These are phyloP conservation scores for Bradypodion ventrale DNA, from an alignment of 2,797 vertebrate species.

Conservation along the genomic window DNA sequence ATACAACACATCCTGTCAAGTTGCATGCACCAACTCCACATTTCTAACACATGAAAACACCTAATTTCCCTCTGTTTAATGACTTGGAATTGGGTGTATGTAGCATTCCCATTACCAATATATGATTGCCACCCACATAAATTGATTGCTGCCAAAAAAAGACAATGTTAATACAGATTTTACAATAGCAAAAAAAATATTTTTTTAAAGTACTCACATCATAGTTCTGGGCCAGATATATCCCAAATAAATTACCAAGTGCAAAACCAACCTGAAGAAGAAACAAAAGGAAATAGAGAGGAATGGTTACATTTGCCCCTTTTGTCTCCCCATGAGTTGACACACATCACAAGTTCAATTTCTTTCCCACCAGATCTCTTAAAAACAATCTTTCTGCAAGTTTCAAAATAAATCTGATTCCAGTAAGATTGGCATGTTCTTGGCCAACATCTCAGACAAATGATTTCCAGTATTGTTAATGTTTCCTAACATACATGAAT, in stretches of 20 bases:
- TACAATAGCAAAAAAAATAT: not conserved
- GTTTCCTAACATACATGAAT: not conserved
- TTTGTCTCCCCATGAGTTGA: not conserved
- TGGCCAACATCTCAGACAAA: not conserved
- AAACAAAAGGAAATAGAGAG: slow-evolving; percentile 19
- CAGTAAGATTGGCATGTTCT: slow-evolving; percentile 22
- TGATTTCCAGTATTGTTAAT: not conserved
- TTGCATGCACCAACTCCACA: not conserved
- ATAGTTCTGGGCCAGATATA: slow-evolving; percentile 98
- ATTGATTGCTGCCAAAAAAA: not conserved
- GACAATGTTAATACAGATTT: not conserved
- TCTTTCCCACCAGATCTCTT: not conserved
- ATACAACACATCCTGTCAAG: not conserved
- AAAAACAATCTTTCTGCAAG: not conserved
- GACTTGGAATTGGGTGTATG: not conserved
- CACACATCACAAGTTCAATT: not conserved
- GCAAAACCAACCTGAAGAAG: slow-evolving; percentile 90
- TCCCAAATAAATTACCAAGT: slow-evolving; percentile 93
- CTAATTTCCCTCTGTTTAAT: not conserved
- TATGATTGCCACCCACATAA: not conserved
- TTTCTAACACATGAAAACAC: not conserved
- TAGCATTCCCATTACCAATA: not conserved
- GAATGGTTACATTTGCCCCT: not conserved
- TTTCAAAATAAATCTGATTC: slow-evolving; percentile 26
- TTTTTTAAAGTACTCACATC: slow-evolving; percentile 79